Base-by-base conservation (phyloP, 1,140 invertebrate genomes). In the Pteromalus puparum region DNA sequence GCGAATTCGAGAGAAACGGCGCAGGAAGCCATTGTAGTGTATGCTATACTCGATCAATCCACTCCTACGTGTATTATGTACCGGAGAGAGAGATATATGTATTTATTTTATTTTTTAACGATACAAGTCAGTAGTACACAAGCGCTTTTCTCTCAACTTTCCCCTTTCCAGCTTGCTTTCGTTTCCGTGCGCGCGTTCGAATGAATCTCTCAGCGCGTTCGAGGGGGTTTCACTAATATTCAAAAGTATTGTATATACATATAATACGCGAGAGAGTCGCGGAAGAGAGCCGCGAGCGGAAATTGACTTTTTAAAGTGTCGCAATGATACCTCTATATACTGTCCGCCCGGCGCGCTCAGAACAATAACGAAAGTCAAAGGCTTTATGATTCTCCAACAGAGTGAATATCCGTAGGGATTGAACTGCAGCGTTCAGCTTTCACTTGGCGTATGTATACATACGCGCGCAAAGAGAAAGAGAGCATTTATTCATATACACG, bases 381-480 rank as follows among this genome's bases (percentile, higher is more conserved):
- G 53, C 48, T 84, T 84, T 84, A 78, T 84, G 30, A 79, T 68
- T 80, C 83, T 79, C 53, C 83, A 84, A 4, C 83, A 74, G 83
- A 84, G 68, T 80, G 83, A 80, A 84, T 79, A 73, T 84, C 83
- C 83, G 77, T 78, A 84, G 68, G 70, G 68, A 80, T 75, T 48
- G 67, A 18, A 42, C 26, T 46, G 38, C 28, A 48, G 82, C 82
- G 79, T 83, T 83, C 82, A 78, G 82, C 82, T 83, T 83, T 83
- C 82, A 78, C 82, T 77, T 30, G 73, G 28, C 34, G 30, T 10
- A 15, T 18, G 46, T 3, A 26, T 24, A 24, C 30, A 74, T n/a
- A 24, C 30, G 15, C 26, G 10, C 73, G 72, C 53, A 3, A 1
- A 30, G 72, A 21, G 4, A 30, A 72, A 61, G 13, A 67, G n/a